These are phyloP conservation scores for Drosophila leontia DNA, from an alignment of 1,140 invertebrate genomes.

Conservation along the genomic window DNA sequence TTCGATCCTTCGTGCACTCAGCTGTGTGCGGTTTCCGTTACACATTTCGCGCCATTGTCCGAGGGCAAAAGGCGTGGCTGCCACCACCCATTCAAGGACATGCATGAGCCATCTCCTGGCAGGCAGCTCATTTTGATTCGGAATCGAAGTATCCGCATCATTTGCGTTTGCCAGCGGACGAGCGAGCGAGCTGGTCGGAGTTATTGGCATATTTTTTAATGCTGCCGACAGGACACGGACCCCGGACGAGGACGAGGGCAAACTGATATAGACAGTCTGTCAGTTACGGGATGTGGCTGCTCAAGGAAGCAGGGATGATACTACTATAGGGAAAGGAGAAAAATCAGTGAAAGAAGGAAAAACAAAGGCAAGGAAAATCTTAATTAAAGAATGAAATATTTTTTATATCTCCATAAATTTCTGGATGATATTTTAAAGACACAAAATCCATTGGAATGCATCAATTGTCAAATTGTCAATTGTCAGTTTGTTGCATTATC, in stretches of 20 bases:
- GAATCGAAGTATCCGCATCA: constrained; percentile 54
- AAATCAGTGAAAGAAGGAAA: neutral
- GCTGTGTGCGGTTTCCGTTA: constrained; percentile 78
- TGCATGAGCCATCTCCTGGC: constrained; percentile 38
- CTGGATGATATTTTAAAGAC: neutral
- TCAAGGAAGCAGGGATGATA: constrained; percentile 14
- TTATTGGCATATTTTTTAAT: constrained; percentile 54
- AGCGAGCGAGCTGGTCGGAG: constrained; percentile 26
- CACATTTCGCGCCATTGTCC: constrained; percentile 72
- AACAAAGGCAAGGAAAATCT: neutral
- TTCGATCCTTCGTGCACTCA: constrained; percentile 57
- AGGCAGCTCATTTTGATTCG: constrained; percentile 36
- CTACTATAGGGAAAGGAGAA: neutral
- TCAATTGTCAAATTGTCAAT: constrained; percentile 56
- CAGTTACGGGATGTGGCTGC: neutral
- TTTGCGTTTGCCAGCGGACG: constrained; percentile 38
- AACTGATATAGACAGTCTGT: constrained; percentile 17
- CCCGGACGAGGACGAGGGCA: neutral
- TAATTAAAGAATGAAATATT: neutral
- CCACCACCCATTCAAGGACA: constrained; percentile 27
- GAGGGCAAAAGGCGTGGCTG: constrained; percentile 31
- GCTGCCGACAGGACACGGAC: constrained; percentile 7
- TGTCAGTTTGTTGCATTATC: constrained; percentile 79
- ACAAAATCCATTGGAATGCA: constrained; percentile 2
- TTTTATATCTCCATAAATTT: neutral